Base-by-base conservation (phyloP, 2,888 invertebrate species). In the Anaspis maculata region DNA sequence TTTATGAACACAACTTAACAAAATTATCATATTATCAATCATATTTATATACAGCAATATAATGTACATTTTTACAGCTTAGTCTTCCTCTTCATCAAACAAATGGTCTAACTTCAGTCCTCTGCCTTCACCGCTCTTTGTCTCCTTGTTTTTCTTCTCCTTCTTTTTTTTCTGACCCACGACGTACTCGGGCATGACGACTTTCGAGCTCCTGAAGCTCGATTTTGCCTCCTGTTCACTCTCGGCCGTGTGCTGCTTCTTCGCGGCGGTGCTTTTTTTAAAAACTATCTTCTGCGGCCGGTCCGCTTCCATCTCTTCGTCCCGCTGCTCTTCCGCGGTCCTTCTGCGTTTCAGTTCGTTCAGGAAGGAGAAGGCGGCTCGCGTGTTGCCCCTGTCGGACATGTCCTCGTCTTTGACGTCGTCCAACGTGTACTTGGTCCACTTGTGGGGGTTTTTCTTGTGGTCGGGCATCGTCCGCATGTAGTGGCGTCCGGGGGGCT, bases 151-250 rank as follows among this genome's bases (percentile, higher is more conserved):
- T 21, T 46, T 60, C 37, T 67, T 72, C 34, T 67, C 67, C 51
- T 69, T 74, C 45, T 68, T 71, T 28, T 62, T 65, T 46, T 73
- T 74, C 45, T 73, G 71, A 1, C 88, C 88, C 35, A 88, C 75
- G 10, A 84, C 76, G 70, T 87, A 87, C 53, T 88, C 87, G 0
- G 88, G 87, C 82, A 87, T 82, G 0, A 86, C 65, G 25, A 84
- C 57, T 64, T 83, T 87, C 34, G 76, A 79, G 39, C 72, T 77
- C 52, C 72, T 74, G 48, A 81, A 76, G 30, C 72, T 64, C 3
- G 74, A 62, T 39, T 68, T 71, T 14, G 55, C 52, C n/a, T 61
- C 51, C 2, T 44, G 39, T 11, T 54, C 37, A 25, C 49, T 46
- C 13, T 28, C 30, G 9, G 25, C 28, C 25, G 27, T 25, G 32